A percentile compares a stretch with the other conserved stretches of the same genome.
phyloP scores from a whole-genome alignment of 2,797 vertebrate species.

The Parotocinclus haroldoi region DNA sequence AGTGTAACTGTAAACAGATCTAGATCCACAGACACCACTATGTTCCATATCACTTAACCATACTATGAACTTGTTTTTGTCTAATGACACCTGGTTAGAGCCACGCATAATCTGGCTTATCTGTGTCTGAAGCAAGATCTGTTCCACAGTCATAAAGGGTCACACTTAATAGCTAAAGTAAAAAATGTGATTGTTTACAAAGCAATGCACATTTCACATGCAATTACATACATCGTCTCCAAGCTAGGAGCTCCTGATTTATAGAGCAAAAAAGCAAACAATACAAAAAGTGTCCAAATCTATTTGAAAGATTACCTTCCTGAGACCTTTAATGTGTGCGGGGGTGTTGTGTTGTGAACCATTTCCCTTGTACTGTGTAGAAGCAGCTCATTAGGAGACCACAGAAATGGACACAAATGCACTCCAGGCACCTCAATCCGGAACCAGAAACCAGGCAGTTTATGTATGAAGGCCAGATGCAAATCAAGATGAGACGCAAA shows the following conservation, averaged over 20 bases:
- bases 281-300: background rate
- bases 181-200: constrained; percentile 8
- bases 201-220: background rate
- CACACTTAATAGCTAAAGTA: background rate
- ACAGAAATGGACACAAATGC: constrained; percentile 35
- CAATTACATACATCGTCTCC: background rate
- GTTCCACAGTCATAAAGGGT: background rate
- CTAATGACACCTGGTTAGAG: no score
- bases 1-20: no score
- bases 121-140: background rate
- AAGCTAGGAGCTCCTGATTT: background rate
- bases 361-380: constrained; percentile 2
- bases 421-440: constrained; percentile 24
- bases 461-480: constrained; percentile 21
- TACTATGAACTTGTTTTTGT: background rate
- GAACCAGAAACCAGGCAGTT: constrained; percentile 26
- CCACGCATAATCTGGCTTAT: background rate
- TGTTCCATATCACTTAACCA: background rate
- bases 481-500: constrained; percentile 31
- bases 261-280: background rate
- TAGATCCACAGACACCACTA: background rate
- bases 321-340: background rate
- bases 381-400: constrained; percentile 19
- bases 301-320: background rate
- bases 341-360: constrained; percentile 5